Base-by-base conservation (phyloP, 2,888 invertebrate genomes). In the Ethmia dodecea region DNA sequence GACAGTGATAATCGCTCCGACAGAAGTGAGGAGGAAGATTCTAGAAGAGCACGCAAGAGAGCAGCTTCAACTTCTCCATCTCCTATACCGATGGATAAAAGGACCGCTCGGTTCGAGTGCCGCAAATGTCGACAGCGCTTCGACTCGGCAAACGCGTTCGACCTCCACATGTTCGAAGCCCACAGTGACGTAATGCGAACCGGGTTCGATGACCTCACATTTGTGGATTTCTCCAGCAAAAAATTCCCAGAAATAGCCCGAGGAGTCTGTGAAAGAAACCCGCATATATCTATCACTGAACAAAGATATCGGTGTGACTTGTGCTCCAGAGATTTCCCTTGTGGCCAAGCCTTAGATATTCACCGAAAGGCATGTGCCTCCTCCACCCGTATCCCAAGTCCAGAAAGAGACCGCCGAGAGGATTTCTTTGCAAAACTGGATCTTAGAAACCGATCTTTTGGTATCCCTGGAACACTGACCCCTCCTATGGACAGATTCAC, bases 351-450 rank as follows among this genome's bases (percentile, higher is more conserved):
- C 0, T 73, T 93, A 39, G 90, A 91, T 35, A 89, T 91, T 18
- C 94, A 94, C 58, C 88, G 88, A 42, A 88, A 87, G 40, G 55
- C 76, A 1, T 86, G 87, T 48, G 52, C 68, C 26, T 67, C 70
- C 1, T 51, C 79, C 3, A 77, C 78, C 25, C 71, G 80, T 30
- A 61, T 77, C 13, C 63, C 68, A 1, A 79, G 75, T 14, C 89
- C 90, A 12, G 90, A 89, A 33, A 88, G 90, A 36, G 88, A 90
- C 13, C 86, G 88, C 29, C 88, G 94, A 24, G 92, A 93, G 38
- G 93, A 94, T 50, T 95, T 96, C 67, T 93, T 96, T 60, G 93
- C 94, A 1, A 90, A 93, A 43, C 78, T 96, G 13, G 92, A 94
- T 60, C 87, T 94, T 24, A 92, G 91, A 60, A 93, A 93, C 65